Evolutionary conservation across 64 coral and sea anemone genomes (phyloP).

Genomic region (Montipora capricornis): DNA sequence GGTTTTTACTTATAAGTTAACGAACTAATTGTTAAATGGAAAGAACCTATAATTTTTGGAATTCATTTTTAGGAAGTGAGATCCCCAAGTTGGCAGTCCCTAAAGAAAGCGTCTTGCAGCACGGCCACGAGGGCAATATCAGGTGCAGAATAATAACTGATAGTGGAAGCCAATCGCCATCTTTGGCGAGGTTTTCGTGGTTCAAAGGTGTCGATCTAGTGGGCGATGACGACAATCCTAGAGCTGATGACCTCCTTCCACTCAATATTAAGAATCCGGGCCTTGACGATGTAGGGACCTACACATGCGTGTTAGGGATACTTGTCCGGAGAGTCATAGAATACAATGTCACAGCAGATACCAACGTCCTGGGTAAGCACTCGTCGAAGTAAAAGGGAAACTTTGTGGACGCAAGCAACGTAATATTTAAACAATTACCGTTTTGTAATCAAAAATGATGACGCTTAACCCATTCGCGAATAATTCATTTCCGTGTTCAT

Average conservation of each 20-base stretch:
- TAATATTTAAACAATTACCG: too few relatives aligned
- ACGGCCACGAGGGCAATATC: not conserved
- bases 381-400: too few relatives aligned
- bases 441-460: too few relatives aligned
- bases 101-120: not conserved
- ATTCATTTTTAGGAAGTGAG: not conserved
- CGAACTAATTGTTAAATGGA: not conserved
- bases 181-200: slow-evolving; percentile 3
- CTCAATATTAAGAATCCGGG: not conserved
- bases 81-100: not conserved
- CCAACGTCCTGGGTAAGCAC: not conserved
- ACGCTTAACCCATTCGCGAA: too few relatives aligned
- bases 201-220: slow-evolving; percentile 7
- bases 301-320: not conserved
- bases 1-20: not conserved
- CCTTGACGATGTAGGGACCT: not conserved
- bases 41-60: not conserved
- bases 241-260: not conserved
- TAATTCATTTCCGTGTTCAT: too few relatives aligned
- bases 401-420: too few relatives aligned
- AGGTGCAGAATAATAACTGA: not conserved
- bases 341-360: not conserved
- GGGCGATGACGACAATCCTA: not conserved
- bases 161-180: not conserved
- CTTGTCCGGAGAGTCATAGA: not conserved